Evolutionary conservation across 2,888 invertebrate species (phyloP), one percentile per base, ranked within the genome.

Genomic region (Penaeus monodon): DNA sequence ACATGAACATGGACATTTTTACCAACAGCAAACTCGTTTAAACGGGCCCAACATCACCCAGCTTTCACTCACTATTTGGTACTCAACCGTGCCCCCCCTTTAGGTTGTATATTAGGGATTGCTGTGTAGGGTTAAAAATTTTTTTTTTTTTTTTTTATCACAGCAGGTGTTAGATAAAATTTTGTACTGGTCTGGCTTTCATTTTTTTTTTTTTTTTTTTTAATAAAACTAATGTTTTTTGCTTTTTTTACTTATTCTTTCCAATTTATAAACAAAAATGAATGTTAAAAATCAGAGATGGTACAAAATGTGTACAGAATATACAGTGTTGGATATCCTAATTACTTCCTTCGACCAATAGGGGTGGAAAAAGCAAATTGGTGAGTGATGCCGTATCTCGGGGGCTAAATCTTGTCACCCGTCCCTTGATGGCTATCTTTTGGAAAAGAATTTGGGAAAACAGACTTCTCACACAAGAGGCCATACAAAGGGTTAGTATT

Each of bases 21-120:
- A 24, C 95, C 97, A 0, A 94, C 99, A 84, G 96, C 98, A 27
- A 88, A 91, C 95, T 98, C 98, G 80, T 92, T 98, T 33, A 96
- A 97, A 89, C 95, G 97, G 89, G 95, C 98, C 93, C 98, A 87
- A 94, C 95, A 63, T 97, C 97, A 27, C 97, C 98, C 0, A 94
- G 84, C 96, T 99, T 83, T 98, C 99, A 1, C 99, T 91, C 94
- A 99, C 91, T 99, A 98, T 92, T 99, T 99, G 99, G 93, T 97
- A 89, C 92, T 97, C 85, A 96, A 96, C 70, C 97, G 91, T 95
- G 95, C 70, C 93, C 90, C 97, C 97, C 0, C 96, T 96, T 44
- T 97, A 97, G 93, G 96, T 96, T 14, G 17, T 57, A 57, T 57
- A 57, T 57, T 14, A 57, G 57, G 57, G 57, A 14, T 57, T 57